A percentile compares a stretch with the other conserved stretches of the same genome.
These are phyloP conservation scores for Danio aesculapii DNA, from an alignment of 2,797 vertebrate species.

Conservation along the genomic window DNA sequence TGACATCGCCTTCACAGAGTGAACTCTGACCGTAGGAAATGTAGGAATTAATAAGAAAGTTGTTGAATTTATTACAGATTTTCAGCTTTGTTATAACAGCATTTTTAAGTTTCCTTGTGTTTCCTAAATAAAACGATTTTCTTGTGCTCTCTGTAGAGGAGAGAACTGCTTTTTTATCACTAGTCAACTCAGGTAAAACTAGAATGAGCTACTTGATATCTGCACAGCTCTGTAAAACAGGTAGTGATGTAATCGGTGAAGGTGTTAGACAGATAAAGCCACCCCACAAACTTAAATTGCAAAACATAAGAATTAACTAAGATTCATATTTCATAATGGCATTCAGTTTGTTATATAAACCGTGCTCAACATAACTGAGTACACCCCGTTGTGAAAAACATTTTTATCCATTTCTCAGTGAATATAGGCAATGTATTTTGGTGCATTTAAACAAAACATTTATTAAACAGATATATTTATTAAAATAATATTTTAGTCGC, in stretches of 20 bases:
- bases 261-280: constrained; percentile 37
- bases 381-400: too few relatives aligned
- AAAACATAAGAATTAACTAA: too few relatives aligned
- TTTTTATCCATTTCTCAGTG: too few relatives aligned
- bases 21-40: neutral
- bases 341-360: too few relatives aligned
- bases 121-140: neutral
- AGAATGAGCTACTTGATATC: neutral
- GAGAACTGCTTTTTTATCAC: neutral
- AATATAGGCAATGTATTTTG: too few relatives aligned
- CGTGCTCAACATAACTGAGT: too few relatives aligned
- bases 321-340: too few relatives aligned
- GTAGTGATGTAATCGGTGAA: constrained; percentile 34
- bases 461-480: too few relatives aligned
- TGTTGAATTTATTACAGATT: neutral
- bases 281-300: neutral
- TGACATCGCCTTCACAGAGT: neutral
- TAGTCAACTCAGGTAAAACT: neutral
- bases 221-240: constrained; percentile 1
- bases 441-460: too few relatives aligned
- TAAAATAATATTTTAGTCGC: too few relatives aligned
- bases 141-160: neutral
- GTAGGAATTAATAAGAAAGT: neutral
- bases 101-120: neutral
- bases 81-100: neutral